These are phyloP conservation scores for Semotilus atromaculatus DNA, from an alignment of 2,797 vertebrate genomes.

Conservation along the genomic window DNA sequence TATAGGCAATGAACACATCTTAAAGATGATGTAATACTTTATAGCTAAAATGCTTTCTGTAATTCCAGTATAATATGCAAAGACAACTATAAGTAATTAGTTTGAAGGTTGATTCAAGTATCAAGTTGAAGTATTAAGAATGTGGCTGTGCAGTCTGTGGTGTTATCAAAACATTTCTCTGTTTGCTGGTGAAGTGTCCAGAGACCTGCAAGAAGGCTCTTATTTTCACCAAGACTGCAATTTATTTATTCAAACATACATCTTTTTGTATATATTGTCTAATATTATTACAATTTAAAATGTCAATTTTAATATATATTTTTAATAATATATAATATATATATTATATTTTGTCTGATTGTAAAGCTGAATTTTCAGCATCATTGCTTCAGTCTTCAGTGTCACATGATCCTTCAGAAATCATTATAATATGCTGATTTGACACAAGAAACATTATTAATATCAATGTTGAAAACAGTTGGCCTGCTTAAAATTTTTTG, in stretches of 20 bases:
- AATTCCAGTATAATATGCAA: too few species aligned
- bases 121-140: background rate
- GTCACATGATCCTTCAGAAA: background rate
- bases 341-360: too few species aligned
- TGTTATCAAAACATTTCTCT: constrained; percentile 2
- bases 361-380: background rate
- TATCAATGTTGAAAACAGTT: background rate
- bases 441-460: background rate
- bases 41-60: background rate
- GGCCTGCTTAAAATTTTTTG: background rate
- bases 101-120: background rate
- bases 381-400: background rate
- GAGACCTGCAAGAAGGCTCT: background rate
- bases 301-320: background rate
- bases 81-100: too few species aligned
- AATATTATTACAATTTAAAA: background rate
- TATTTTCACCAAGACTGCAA: background rate
- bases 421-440: background rate
- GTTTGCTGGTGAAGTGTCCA: background rate
- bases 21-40: background rate
- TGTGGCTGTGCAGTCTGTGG: background rate
- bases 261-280: too few species aligned
- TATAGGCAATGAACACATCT: background rate
- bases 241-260: background rate
- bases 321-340: too few species aligned